Percentiles rank a stretch among this genome's conserved stretches.
Evolutionary conservation across 2,797 vertebrate species (phyloP).

Genomic region (Notamacropus eugenii): DNA sequence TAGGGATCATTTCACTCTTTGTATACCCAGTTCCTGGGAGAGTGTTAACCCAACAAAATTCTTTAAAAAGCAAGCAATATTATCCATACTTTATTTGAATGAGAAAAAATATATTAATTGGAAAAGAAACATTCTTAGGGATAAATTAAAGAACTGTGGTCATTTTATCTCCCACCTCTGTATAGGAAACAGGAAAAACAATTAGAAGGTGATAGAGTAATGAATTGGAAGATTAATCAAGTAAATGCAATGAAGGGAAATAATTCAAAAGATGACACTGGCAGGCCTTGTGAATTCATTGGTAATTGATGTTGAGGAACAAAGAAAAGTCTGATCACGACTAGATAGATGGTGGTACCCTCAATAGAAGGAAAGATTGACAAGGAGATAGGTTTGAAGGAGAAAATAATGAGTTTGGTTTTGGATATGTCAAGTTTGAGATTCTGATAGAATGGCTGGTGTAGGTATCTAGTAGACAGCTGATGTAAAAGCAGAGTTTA

Average conservation of each 20-base stretch:
- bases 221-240: neutral
- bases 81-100: slow-evolving; percentile 40
- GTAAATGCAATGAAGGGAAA: neutral
- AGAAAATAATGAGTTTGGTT: neutral
- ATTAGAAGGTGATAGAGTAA: neutral
- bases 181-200: neutral
- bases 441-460: neutral
- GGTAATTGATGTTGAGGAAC: neutral
- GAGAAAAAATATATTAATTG: neutral
- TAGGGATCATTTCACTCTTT: neutral
- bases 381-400: neutral
- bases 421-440: neutral
- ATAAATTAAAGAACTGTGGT: neutral
- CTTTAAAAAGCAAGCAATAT: slow-evolving; percentile 4
- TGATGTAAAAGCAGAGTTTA: neutral
- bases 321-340: neutral
- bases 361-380: neutral
- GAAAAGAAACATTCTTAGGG: slow-evolving; percentile 3
- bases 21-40: too few species aligned
- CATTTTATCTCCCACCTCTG: neutral
- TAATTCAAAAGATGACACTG: neutral
- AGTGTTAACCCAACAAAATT: slow-evolving; percentile 31
- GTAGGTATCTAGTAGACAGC: neutral
- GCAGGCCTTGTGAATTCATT: neutral
- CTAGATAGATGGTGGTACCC: neutral